A percentile compares a stretch with the other conserved stretches of the same genome.
Evolutionary conservation across 2,888 invertebrate species (phyloP).

Genomic region (Agrotis puta): DNA sequence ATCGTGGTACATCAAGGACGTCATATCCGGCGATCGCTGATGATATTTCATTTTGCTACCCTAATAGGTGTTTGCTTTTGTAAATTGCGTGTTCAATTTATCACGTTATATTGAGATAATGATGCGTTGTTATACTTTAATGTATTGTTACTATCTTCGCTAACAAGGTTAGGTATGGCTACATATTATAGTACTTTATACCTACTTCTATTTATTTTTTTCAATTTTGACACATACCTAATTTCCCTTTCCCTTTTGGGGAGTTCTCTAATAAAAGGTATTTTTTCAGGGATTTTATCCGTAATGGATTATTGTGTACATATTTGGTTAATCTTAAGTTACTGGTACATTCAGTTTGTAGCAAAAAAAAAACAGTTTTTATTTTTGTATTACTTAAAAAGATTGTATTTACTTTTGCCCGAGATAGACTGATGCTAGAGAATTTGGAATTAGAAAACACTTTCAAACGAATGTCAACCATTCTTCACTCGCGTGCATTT

Average conservation of each 20-base stretch:
- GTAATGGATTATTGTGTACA: too few relatives aligned
- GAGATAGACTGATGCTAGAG: neutral
- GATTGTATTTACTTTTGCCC: too few relatives aligned
- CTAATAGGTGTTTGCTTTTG: neutral
- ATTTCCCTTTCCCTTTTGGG: too few relatives aligned
- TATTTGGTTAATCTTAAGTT: too few relatives aligned
- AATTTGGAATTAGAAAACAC: neutral
- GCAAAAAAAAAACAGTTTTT: neutral
- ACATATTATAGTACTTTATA: too few relatives aligned
- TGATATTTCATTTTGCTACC: slow-evolving; percentile 7
- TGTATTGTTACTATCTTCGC: neutral
- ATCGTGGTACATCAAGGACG: neutral
- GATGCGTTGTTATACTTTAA: slow-evolving; percentile 3
- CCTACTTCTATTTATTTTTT: too few relatives aligned
- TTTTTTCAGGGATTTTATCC: too few relatives aligned
- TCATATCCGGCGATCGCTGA: slow-evolving; percentile 31
- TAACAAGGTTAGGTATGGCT: slow-evolving; percentile 2
- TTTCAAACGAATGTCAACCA: neutral
- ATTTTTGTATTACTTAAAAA: neutral
- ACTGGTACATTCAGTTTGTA: neutral
- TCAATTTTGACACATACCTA: too few relatives aligned
- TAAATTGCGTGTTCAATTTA: slow-evolving; percentile 14
- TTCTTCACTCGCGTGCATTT: too few relatives aligned
- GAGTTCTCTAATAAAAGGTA: too few relatives aligned
- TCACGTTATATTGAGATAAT: slow-evolving; percentile 24